Evolutionary conservation across 2,797 vertebrate species (phyloP).

Genomic region (Manis javanica): DNA sequence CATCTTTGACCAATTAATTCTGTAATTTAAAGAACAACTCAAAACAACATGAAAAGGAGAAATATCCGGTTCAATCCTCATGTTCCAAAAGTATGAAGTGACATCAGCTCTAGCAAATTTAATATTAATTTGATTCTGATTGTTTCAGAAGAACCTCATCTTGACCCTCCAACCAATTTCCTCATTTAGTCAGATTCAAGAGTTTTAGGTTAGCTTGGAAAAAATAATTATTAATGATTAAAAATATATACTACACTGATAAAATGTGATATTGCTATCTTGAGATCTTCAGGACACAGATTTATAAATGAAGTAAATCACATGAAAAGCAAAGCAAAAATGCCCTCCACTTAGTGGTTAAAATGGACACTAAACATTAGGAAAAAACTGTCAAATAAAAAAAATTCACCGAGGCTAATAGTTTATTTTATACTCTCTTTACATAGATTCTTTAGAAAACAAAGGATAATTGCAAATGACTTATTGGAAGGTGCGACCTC

Average conservation of each 20-base stretch:
- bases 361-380: constrained; percentile 25
- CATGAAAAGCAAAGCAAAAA: background rate
- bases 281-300: background rate
- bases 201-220: constrained; percentile 32
- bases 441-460: background rate
- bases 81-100: constrained; percentile 73
- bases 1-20: constrained; percentile 86
- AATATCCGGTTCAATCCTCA: constrained; percentile 74
- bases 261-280: background rate
- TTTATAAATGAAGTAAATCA: constrained; percentile 28
- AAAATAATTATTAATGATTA: constrained; percentile 56
- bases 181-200: constrained; percentile 25
- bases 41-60: constrained; percentile 76
- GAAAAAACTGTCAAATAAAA: background rate
- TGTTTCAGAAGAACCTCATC: constrained; percentile 39
- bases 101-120: constrained; percentile 55
- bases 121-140: constrained; percentile 72
- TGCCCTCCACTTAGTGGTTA: background rate
- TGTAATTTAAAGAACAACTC: constrained; percentile 84
- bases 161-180: background rate
- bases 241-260: background rate
- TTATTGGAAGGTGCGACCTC: background rate
- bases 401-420: background rate
- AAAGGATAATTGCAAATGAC: background rate
- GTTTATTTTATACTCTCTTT: constrained; percentile 30